Conservation (phyloP, 2,888 invertebrate species). For the Orthosia incerta region DNA sequence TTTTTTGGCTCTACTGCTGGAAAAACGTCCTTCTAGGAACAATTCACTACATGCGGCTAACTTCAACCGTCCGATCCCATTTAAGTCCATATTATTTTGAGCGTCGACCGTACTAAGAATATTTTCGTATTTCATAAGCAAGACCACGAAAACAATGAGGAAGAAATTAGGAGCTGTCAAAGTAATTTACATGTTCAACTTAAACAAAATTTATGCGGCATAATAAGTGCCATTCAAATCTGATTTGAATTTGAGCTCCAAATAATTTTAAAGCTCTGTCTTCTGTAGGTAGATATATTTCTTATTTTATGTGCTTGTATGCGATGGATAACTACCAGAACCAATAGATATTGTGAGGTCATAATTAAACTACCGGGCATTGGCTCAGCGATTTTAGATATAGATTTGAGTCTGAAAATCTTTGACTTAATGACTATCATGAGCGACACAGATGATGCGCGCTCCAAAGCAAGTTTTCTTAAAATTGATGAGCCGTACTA, state of each 20-base stretch:
- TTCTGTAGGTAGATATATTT: not conserved
- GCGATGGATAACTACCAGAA: not conserved
- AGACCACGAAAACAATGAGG: not conserved
- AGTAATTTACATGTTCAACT: slow-evolving; percentile 32
- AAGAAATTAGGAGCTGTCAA: slow-evolving; percentile 27
- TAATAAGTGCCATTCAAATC: slow-evolving; percentile 5
- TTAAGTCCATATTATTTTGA: not conserved
- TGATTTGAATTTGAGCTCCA: not conserved
- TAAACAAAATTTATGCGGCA: slow-evolving; percentile 25
- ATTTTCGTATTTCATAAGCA: not conserved
- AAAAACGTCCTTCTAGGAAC: no score
- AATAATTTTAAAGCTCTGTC: not conserved
- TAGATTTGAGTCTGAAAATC: no score
- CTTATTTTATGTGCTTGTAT: not conserved
- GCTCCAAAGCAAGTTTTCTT: not conserved
- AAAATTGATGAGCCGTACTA: no score
- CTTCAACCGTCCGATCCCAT: no score
- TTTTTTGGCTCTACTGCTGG: no score
- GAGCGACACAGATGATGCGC: not conserved
- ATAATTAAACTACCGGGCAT: not conserved
- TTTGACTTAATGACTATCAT: no score
- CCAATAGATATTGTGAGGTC: not conserved
- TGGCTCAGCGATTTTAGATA: no score
- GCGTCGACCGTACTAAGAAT: not conserved
- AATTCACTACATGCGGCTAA: no score